Evolutionary conservation across 2,113 vertebrate species (phyloP), one percentile per base, ranked within the genome.

Genomic region (Triplophysa rosa): DNA sequence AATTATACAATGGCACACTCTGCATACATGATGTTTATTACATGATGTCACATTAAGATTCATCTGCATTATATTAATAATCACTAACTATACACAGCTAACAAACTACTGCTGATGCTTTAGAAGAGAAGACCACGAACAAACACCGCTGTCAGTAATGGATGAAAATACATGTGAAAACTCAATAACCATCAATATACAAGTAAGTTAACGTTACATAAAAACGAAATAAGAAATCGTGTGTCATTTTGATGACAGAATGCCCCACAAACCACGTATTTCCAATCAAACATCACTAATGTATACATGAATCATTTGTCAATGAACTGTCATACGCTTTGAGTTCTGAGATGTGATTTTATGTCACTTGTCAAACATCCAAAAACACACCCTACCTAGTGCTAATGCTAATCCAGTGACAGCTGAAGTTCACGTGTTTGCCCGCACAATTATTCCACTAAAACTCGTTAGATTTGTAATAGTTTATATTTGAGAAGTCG

Each of bases 371-470:
- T 14, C 49, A n/a, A 29, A n/a, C 4, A 21, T 10, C 3, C 12
- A 21, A 21, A 29, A 54, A 52, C 61, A 65, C 23, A 42, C 11
- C 52, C 21, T 19, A 33, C 47, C 17, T 8, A 17, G 62, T 47
- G 74, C 74, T 77, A 77, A 77, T 52, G 74, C 61, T 77, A 77
- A 65, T 65, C 29, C 12, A 29, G 74, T 54, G 62, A 77, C 61
- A 77, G 45, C 16, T 21, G 16, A 65, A 77, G 62, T 54, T 77
- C 8, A 6, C 4, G 24, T 45, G 70, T 61, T 42, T 61, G 9
- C 56, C 21, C 1, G 4, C 19, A 14, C 11, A 47, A 17, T 12
- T 62, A 16, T 11, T 26, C 5, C 3, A 16, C 8, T 49, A 64
- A 17, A 77, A 3, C 8, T 33, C 3, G 9, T 54, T 33, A 29